phyloP scores from a whole-genome alignment of 2,888 invertebrate species.

The Tiphia femorata region DNA sequence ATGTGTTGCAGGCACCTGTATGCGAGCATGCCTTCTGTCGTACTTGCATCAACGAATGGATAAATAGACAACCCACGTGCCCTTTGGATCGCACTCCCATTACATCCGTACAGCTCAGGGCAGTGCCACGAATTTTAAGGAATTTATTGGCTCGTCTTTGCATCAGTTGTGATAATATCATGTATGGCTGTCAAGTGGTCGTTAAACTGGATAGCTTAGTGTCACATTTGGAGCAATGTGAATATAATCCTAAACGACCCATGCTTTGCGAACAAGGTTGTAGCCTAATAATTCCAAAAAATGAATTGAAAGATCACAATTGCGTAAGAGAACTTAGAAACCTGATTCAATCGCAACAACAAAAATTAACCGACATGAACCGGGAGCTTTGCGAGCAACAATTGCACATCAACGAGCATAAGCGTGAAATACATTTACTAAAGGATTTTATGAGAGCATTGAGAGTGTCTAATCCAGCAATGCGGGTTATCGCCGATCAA shows the following conservation, averaged over 20 bases:
- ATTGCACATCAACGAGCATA: constrained; percentile 89
- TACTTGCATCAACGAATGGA: constrained; percentile 95
- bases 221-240: constrained; percentile 92
- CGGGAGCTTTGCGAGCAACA: constrained; percentile 89
- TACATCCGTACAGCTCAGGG: constrained; percentile 88
- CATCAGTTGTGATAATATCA: constrained; percentile 92
- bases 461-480: constrained; percentile 91
- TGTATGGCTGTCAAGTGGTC: constrained; percentile 86
- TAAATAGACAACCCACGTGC: constrained; percentile 92
- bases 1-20: constrained; percentile 82
- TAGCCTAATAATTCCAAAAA: constrained; percentile 94
- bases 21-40: constrained; percentile 98
- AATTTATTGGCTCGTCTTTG: constrained; percentile 91
- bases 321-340: constrained; percentile 90
- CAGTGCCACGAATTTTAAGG: constrained; percentile 92
- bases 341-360: constrained; percentile 87
- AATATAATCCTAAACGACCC: constrained; percentile 93
- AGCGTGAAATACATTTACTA: constrained; percentile 87
- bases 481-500: constrained; percentile 92
- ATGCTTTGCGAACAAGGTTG: constrained; percentile 95
- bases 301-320: constrained; percentile 94
- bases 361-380: constrained; percentile 88
- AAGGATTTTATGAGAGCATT: constrained; percentile 96
- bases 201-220: constrained; percentile 88
- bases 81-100: constrained; percentile 94